phyloP scores from a whole-genome alignment of 2,113 vertebrate genomes.

The Eulemur rufifrons region DNA sequence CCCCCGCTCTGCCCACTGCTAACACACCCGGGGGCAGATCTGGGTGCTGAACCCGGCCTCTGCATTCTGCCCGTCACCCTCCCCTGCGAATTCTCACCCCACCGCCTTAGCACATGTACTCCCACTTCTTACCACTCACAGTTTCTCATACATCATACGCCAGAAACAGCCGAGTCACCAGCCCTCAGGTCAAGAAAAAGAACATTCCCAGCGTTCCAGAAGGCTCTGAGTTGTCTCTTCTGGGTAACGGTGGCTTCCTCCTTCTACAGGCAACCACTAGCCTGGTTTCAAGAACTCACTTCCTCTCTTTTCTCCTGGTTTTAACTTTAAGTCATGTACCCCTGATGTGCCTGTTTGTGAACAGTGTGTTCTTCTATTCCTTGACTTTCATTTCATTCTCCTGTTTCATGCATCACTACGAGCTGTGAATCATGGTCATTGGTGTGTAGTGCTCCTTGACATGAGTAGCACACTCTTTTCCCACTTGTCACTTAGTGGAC shows the following conservation, averaged over 20 bases:
- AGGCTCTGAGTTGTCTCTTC: neutral
- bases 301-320: neutral
- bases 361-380: neutral
- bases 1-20: no score
- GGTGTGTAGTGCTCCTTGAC: rapidly evolving
- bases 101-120: no score
- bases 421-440: rapidly evolving
- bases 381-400: neutral
- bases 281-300: neutral
- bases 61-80: neutral
- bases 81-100: neutral
- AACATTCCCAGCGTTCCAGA: neutral
- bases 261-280: neutral
- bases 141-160: neutral
- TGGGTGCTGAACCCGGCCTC: no score
- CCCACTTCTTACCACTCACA: neutral
- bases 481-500: neutral
- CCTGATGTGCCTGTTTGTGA: neutral
- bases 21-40: no score
- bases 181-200: neutral
- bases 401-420: neutral
- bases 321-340: rapidly evolving
- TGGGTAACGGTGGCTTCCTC: neutral
- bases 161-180: neutral
- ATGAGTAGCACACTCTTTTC: neutral